Conservation (phyloP, 2,888 invertebrate species). For the Mythimna lalbum region DNA sequence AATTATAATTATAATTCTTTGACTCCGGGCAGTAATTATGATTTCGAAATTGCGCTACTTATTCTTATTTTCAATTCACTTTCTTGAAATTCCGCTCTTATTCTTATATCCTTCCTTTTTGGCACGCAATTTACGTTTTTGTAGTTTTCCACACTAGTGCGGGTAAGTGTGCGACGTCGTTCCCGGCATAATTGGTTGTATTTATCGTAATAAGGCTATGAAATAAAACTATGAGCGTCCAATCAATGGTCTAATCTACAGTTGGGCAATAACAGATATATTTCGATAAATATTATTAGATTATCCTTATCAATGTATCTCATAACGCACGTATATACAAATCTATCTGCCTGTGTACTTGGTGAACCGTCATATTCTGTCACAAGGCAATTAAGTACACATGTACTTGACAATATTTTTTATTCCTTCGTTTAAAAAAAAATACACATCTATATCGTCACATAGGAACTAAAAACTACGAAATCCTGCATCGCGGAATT, state of each 20-base stretch:
- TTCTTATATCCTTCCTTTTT: no score
- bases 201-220: no score
- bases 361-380: background rate
- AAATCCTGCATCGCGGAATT: no score
- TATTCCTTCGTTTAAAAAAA: no score
- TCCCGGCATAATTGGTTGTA: no score
- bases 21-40: background rate
- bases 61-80: no score
- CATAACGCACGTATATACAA: background rate
- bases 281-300: slow-evolving; percentile 10
- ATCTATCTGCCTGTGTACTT: slow-evolving; percentile 13
- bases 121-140: no score
- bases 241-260: background rate
- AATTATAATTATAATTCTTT: background rate
- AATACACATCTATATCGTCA: no score
- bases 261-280: slow-evolving; percentile 8
- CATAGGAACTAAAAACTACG: no score
- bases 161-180: no score
- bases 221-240: background rate
- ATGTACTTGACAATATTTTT: background rate
- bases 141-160: no score
- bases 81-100: no score
- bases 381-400: background rate
- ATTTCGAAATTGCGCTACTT: background rate
- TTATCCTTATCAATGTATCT: slow-evolving; percentile 27